These are phyloP conservation scores for Halotydeus destructor DNA, from an alignment of 1,140 invertebrate species.

Conservation along the genomic window DNA sequence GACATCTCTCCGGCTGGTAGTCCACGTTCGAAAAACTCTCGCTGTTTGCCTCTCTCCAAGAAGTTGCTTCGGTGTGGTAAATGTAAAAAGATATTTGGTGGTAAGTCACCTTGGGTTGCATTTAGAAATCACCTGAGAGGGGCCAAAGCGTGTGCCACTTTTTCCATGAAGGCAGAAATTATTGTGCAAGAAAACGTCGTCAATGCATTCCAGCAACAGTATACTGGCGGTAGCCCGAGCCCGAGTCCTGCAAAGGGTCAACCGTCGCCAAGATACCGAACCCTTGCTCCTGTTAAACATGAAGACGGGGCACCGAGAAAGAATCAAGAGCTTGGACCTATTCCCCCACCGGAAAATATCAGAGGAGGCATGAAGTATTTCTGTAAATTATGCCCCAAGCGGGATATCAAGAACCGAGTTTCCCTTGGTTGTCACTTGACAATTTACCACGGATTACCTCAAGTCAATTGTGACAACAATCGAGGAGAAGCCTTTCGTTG, in stretches of 20 bases:
- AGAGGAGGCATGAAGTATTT: slow-evolving; percentile 1
- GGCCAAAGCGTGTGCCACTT: neutral
- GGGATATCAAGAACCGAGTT: slow-evolving; percentile 7
- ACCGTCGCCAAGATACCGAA: neutral
- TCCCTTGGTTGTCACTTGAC: slow-evolving; percentile 10
- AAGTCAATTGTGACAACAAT: neutral
- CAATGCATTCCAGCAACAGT: neutral
- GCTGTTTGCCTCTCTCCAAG: no score
- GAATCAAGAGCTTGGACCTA: neutral
- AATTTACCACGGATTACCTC: slow-evolving; percentile 7
- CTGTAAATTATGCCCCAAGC: slow-evolving; percentile 9
- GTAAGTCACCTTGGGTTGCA: slow-evolving; percentile 6
- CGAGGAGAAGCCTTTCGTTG: neutral
- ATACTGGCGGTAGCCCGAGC: neutral
- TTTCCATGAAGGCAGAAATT: neutral
- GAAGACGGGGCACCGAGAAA: neutral
- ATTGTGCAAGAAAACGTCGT: slow-evolving; percentile 1
- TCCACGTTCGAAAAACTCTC: no score
- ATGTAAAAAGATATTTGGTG: slow-evolving; percentile 8
- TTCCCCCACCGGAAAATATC: neutral
- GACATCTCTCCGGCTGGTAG: no score
- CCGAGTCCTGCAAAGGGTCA: neutral
- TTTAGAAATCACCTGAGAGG: slow-evolving; percentile 8
- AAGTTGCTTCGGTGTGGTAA: slow-evolving; percentile 2
- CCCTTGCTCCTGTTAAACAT: neutral